These are phyloP conservation scores for Muschampia plurimacula DNA, from an alignment of 2,888 invertebrate genomes.

Conservation along the genomic window DNA sequence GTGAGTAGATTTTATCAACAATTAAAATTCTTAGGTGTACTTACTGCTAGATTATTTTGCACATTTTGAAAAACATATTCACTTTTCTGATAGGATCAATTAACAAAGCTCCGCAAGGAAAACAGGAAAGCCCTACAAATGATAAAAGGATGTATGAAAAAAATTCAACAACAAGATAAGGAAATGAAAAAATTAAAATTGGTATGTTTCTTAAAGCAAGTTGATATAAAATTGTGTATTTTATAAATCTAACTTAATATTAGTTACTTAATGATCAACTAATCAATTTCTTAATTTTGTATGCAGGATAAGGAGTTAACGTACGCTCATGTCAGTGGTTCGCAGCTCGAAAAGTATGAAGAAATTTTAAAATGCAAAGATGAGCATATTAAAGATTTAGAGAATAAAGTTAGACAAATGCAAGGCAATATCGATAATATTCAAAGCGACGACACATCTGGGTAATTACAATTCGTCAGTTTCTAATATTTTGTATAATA, in stretches of 20 bases:
- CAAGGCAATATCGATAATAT: conserved; percentile 68
- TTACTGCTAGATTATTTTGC: neutral
- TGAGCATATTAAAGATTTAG: conserved; percentile 82
- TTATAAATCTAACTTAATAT: too few species aligned
- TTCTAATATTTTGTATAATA: neutral
- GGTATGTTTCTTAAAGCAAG: conserved; percentile 50
- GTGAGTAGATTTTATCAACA: too few species aligned
- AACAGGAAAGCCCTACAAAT: conserved; percentile 84
- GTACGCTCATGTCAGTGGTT: conserved; percentile 75
- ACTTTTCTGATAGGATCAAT: conserved; percentile 64
- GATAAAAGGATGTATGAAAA: conserved; percentile 85
- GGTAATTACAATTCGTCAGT: conserved; percentile 53
- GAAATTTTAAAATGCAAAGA: conserved; percentile 84
- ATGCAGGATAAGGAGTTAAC: conserved; percentile 72
- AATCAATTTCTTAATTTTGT: neutral
- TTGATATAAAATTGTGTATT: neutral
- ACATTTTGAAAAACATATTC: neutral
- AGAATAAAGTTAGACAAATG: conserved; percentile 72
- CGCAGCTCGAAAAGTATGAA: conserved; percentile 77
- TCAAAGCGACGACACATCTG: conserved; percentile 62
- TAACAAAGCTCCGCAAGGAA: conserved; percentile 80
- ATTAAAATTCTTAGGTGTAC: too few species aligned
- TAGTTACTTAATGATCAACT: neutral
- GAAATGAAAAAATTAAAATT: conserved; percentile 79
- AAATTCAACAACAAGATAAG: conserved; percentile 82